Percentiles rank a stretch among this genome's conserved stretches.
Conservation (phyloP, 2,888 invertebrate genomes). For the Pristionchus japonicus region DNA sequence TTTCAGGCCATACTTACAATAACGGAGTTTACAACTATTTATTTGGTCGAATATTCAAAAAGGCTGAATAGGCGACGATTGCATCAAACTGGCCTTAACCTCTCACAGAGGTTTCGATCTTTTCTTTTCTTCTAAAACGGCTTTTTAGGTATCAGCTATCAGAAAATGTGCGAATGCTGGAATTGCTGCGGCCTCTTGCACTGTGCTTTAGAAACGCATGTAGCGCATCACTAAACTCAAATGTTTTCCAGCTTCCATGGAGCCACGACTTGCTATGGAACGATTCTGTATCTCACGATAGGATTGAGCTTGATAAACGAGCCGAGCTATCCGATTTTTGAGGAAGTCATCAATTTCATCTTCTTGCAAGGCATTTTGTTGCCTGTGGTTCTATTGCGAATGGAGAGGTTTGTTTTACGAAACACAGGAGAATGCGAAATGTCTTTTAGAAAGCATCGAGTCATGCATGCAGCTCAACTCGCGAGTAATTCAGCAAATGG, state of each 20-base stretch:
- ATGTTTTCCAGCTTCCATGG: background rate
- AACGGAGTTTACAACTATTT: background rate
- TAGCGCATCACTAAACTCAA: background rate
- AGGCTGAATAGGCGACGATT: background rate
- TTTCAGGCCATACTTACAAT: background rate
- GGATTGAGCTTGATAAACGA: background rate
- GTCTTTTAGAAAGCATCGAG: background rate
- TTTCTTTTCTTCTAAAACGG: background rate
- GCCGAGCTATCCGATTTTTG: background rate
- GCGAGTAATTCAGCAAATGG: background rate
- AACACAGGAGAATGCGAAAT: background rate
- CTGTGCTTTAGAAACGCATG: background rate
- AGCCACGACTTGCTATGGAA: background rate
- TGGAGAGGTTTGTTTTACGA: background rate
- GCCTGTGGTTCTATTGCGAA: background rate
- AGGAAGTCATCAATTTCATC: background rate
- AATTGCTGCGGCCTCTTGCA: background rate
- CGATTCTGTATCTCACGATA: background rate
- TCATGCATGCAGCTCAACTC: background rate
- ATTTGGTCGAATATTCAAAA: background rate
- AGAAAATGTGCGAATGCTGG: background rate
- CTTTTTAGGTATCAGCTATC: background rate
- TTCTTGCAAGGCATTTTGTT: background rate
- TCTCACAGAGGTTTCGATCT: background rate
- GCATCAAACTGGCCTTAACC: background rate